phyloP scores from a whole-genome alignment of 2,113 vertebrate genomes.

The Apistogramma diplotaenia region DNA sequence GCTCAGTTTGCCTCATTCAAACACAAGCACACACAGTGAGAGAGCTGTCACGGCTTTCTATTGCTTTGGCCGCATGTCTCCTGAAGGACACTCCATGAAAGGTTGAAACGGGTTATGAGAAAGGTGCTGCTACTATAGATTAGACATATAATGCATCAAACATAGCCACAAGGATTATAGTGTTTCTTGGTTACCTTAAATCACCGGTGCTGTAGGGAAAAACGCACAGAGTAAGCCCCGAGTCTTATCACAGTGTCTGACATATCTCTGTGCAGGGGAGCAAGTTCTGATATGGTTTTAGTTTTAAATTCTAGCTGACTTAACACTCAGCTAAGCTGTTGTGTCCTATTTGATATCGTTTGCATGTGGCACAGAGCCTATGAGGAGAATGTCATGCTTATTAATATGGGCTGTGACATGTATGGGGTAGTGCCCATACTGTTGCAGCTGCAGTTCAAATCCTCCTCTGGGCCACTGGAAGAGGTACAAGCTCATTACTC shows the following conservation, averaged over 20 bases:
- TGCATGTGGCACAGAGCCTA: slow-evolving; percentile 1
- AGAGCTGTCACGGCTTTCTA: slow-evolving; percentile 46
- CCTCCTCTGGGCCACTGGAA: slow-evolving; percentile 33
- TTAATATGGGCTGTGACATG: slow-evolving; percentile 52
- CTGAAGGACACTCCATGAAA: slow-evolving; percentile 48
- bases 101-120: slow-evolving; percentile 32
- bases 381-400: slow-evolving; percentile 42
- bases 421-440: slow-evolving; percentile 52
- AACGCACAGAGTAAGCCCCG: background rate
- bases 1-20: slow-evolving; percentile 41
- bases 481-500: slow-evolving; percentile 57
- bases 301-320: slow-evolving; percentile 21
- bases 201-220: background rate
- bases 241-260: slow-evolving; percentile 33
- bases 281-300: background rate
- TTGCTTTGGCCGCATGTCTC: slow-evolving; percentile 35
- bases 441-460: slow-evolving; percentile 61
- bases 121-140: slow-evolving; percentile 30
- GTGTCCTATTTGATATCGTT: background rate
- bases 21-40: slow-evolving; percentile 16
- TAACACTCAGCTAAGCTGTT: slow-evolving; percentile 20
- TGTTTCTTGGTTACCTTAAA: slow-evolving; percentile 4
- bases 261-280: slow-evolving; percentile 17
- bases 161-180: slow-evolving; percentile 10
- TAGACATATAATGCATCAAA: background rate